Conservation (phyloP, 2,888 invertebrate species). For the Plagiodera versicolora region DNA sequence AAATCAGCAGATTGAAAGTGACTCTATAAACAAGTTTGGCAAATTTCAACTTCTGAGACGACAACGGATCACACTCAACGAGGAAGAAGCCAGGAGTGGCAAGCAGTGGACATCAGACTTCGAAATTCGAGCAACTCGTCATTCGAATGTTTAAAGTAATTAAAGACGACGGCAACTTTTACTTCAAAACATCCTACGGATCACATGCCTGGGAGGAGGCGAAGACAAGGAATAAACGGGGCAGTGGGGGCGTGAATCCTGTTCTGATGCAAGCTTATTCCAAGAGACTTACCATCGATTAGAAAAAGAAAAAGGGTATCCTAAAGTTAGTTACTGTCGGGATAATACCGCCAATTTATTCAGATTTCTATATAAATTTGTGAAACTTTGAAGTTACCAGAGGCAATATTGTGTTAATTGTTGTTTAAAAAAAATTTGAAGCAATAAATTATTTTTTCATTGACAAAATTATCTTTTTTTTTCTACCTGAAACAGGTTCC, state of each 20-base stretch:
- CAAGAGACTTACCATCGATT: background rate
- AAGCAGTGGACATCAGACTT: too few species aligned
- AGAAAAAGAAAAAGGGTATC: conserved; percentile 3
- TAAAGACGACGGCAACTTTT: conserved; percentile 8
- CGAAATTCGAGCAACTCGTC: too few species aligned
- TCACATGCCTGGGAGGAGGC: conserved; percentile 2
- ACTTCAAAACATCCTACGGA: conserved; percentile 1
- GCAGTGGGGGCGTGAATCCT: background rate
- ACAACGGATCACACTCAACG: too few species aligned
- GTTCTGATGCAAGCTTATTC: conserved; percentile 8
- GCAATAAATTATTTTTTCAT: background rate
- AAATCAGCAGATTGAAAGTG: too few species aligned
- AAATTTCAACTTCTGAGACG: too few species aligned
- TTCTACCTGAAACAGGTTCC: background rate
- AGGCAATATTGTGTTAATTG: background rate
- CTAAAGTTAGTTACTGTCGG: conserved; percentile 1
- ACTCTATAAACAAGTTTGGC: too few species aligned
- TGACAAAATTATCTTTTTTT: background rate
- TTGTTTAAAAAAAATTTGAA: background rate
- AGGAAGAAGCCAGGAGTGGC: too few species aligned
- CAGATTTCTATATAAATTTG: conserved; percentile 2
- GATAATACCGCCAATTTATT: background rate
- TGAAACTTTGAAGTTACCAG: background rate
- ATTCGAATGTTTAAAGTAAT: conserved; percentile 2
- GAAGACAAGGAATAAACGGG: background rate